Conservation (phyloP, 2,797 vertebrate species). For the Dicrostonyx torquatus region DNA sequence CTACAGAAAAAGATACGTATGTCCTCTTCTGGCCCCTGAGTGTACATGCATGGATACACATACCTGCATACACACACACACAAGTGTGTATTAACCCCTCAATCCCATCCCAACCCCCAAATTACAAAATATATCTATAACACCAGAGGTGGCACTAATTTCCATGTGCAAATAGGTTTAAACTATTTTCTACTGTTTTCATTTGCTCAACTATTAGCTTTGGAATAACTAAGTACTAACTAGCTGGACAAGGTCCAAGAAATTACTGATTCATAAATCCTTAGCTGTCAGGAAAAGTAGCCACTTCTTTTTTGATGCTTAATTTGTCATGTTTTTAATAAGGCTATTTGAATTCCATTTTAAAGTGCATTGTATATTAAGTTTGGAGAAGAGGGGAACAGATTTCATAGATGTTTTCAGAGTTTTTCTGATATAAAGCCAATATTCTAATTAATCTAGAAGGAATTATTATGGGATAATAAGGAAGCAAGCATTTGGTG, state of each 20-base stretch:
- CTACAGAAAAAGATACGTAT: background rate
- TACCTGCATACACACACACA: background rate
- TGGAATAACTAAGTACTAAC: background rate
- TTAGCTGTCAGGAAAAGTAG: background rate
- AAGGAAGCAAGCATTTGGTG: background rate
- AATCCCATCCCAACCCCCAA: background rate
- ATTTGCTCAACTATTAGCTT: conserved; percentile 16
- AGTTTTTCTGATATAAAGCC: background rate
- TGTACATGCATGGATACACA: background rate
- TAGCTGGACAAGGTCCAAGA: background rate
- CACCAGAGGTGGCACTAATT: background rate
- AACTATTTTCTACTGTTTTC: conserved; percentile 23
- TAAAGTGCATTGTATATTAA: background rate
- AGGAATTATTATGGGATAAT: background rate
- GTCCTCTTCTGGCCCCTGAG: background rate
- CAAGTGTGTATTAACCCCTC: no score
- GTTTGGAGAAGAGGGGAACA: background rate
- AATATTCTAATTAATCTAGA: background rate
- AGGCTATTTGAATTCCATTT: conserved; percentile 24
- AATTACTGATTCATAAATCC: background rate
- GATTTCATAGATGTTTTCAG: background rate
- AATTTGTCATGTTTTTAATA: background rate
- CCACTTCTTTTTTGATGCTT: background rate
- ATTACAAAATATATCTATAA: background rate
- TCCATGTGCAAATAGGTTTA: background rate